Base-by-base conservation (phyloP, 2,797 vertebrate species). In the Rachycentron canadum region DNA sequence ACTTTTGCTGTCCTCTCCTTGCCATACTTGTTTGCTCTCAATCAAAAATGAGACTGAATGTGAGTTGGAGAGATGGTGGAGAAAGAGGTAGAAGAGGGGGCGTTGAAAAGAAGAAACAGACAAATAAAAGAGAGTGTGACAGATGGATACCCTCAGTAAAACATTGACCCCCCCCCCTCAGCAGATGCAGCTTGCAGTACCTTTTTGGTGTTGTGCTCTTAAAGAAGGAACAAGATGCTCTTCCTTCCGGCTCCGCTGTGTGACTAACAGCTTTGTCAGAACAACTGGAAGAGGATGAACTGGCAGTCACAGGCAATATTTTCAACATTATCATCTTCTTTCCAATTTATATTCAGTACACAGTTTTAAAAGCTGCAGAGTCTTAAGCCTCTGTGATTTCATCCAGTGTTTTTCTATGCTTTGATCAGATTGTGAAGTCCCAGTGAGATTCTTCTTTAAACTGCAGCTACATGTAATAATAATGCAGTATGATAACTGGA, bases 341-440 rank as follows among this genome's bases (percentile, higher is more conserved):
- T 81, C 61, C 36, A 1, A 66, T 88, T 87, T 76, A 76, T 56
- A 87, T 87, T 83, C 78, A 72, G 28, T 17, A 10, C 69, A 76
- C 73, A 76, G 49, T 68, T 78, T 86, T 62, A 45, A 70, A 78
- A 66, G 68, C 68, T 19, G 78, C 71, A 69, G 59, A 38, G 28
- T 64, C 60, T 84, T 80, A 78, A 76, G 60, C 70, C 62, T 55
- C 66, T 59, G 55, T 14, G 38, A 67, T 81, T 84, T 81, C 57
- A 64, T 17, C 16, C 47, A 56, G 56, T 77, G 72, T 82, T 81
- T 88, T 81, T 59, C 69, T 17, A 26, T 7, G 16, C 86, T 90
- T 91, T 90, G 85, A 93, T 88, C 79, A 85, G 74, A 86, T 75
- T 64, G 72, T 69, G 26, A 81, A 73, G 63, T 86, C 79, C 79